These are phyloP conservation scores for Phyllostomus hastatus DNA, from an alignment of 2,113 vertebrate genomes.

Conservation along the genomic window DNA sequence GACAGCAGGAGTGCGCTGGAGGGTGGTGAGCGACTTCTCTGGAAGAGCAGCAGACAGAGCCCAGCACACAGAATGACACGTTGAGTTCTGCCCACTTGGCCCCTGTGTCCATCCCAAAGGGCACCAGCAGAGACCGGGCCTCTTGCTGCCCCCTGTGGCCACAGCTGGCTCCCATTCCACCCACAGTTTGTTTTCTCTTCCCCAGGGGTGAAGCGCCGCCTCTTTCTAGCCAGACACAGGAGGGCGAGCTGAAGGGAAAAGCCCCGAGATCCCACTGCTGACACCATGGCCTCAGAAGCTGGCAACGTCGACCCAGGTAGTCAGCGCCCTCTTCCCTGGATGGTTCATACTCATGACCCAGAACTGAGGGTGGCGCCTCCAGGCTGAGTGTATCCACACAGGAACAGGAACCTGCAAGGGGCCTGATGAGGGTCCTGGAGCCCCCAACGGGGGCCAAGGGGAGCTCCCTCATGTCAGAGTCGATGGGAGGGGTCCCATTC, in stretches of 20 bases:
- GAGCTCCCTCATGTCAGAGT: fast-evolving
- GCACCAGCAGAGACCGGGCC: fast-evolving
- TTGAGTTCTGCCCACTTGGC: fast-evolving
- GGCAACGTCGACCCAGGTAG: fast-evolving
- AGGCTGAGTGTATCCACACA: neutral
- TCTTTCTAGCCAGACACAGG: fast-evolving
- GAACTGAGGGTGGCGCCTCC: too few relatives aligned
- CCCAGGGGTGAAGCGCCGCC: neutral
- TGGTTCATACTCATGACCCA: fast-evolving
- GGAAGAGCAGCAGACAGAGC: neutral
- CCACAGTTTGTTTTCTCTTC: neutral
- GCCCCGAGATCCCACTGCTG: fast-evolving
- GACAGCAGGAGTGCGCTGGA: neutral
- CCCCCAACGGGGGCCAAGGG: too few relatives aligned
- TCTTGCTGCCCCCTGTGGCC: fast-evolving
- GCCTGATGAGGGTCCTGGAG: fast-evolving
- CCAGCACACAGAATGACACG: fast-evolving
- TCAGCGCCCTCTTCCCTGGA: neutral
- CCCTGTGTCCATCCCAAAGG: neutral
- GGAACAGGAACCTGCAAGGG: neutral
- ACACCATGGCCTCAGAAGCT: neutral
- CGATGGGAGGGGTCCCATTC: too few relatives aligned
- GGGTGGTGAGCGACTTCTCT: neutral
- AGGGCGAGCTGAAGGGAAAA: fast-evolving
- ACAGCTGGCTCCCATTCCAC: fast-evolving